Evolutionary conservation across 2,113 vertebrate genomes (phyloP), one percentile per base, ranked within the genome.

Genomic region (Chaetura pelagica): DNA sequence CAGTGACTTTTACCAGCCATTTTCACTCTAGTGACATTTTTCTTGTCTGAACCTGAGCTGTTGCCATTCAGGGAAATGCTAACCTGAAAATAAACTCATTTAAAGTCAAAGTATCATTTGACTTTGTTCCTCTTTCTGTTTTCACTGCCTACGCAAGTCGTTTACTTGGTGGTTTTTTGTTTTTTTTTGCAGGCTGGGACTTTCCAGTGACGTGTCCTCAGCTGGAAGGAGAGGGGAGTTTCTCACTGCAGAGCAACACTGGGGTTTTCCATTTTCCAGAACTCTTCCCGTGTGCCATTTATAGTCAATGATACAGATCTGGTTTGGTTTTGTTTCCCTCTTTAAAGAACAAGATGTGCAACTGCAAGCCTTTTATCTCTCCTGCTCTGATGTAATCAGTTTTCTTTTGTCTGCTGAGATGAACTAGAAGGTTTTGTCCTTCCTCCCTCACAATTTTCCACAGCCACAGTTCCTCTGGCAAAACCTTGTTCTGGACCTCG

Each of bases 51-150:
- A 79, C 87, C 84, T 84, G 73, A 84, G 61, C 66, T 64, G 58
- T 61, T 90, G 58, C 46, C n/a, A 29, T 61, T 83, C 74, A 93
- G 87, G 82, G 82, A 94, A 95, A 87, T 69, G 82, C 71, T 85
- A 66, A 88, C 55, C 27, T 84, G 76, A 90, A 97, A 93, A 93
- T 86, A 86, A 95, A 77, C 34, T 73, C 58, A n/a, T 89, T 92
- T 75, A 74, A 84, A 77, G 58, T 58, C 68, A 7, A 74, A 94
- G 48, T 78, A 44, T 78, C 57, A 22, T 74, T 86, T 85, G 79
- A 81, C 88, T 88, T 88, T 90, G 91, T 95, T 95, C 93, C 72
- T 83, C 89, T 92, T 95, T 92, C 90, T 86, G 46, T 91, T 96
- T 73, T 92, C n/a, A 10, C 67, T 74, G 46, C 51, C 26, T 40